Conservation (phyloP, 2,113 vertebrate species). For the Eudorcas thomsonii region DNA sequence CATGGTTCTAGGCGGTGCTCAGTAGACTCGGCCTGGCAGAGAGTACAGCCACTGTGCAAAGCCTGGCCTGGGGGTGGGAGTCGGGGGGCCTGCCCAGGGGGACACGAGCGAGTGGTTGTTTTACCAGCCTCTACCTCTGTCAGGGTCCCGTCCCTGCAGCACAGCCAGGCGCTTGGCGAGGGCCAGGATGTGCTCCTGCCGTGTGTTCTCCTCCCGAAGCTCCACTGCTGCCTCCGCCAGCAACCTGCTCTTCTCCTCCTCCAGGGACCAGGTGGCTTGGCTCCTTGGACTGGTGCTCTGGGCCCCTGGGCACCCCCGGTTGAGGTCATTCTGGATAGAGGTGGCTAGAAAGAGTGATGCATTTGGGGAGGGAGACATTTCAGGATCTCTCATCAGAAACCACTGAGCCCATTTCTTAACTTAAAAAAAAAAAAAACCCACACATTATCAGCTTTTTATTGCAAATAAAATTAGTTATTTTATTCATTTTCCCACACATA, state of each 20-base stretch:
- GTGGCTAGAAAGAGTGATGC: constrained; percentile 65
- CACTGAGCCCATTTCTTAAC: neutral
- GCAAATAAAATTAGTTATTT: constrained; percentile 3
- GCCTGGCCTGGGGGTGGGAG: neutral
- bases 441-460: neutral
- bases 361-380: neutral
- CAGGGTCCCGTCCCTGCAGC: constrained; percentile 90
- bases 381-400: neutral
- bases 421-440: neutral
- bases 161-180: constrained; percentile 90
- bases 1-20: neutral
- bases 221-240: constrained; percentile 89
- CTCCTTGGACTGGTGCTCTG: constrained; percentile 73
- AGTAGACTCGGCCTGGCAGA: neutral
- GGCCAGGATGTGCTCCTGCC: constrained; percentile 87
- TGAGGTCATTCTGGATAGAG: constrained; percentile 88
- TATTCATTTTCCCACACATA: neutral
- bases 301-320: constrained; percentile 70
- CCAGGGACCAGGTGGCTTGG: constrained; percentile 82
- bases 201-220: constrained; percentile 85
- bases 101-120: neutral
- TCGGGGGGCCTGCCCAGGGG: neutral
- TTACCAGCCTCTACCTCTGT: constrained; percentile 82
- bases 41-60: neutral
- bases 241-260: constrained; percentile 88